Conservation (phyloP, 1,140 invertebrate species). For the Lineus longissimus region DNA sequence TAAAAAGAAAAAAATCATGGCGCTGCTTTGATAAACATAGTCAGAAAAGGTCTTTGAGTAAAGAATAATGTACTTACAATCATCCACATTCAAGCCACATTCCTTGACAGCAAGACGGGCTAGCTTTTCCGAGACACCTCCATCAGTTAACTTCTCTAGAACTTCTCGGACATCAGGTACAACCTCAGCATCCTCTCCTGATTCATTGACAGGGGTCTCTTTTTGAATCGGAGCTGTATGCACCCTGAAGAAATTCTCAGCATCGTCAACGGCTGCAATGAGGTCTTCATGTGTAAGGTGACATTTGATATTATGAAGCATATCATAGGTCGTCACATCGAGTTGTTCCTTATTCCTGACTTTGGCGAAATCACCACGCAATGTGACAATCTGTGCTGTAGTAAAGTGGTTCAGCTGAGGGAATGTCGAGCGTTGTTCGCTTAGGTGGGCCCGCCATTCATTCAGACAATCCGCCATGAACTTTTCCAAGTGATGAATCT, state of each 20-base stretch:
- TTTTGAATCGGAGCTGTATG: neutral
- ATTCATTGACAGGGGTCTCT: no score
- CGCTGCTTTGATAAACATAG: no score
- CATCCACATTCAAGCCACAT: no score
- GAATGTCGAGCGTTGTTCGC: slow-evolving; percentile 29
- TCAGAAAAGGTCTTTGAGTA: no score
- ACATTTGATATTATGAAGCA: slow-evolving; percentile 29
- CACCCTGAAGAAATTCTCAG: slow-evolving; percentile 21
- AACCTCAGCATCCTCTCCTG: slow-evolving; percentile 4
- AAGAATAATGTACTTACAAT: no score
- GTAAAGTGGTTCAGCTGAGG: slow-evolving; percentile 40
- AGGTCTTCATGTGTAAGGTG: slow-evolving; percentile 27
- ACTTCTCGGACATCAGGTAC: slow-evolving; percentile 6
- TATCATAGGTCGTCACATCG: slow-evolving; percentile 24
- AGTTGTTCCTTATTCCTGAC: slow-evolving; percentile 10
- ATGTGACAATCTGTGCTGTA: slow-evolving; percentile 40
- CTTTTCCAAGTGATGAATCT: slow-evolving; percentile 32
- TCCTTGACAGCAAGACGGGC: slow-evolving; percentile 14
- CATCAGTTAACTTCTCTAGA: neutral
- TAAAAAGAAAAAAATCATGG: no score
- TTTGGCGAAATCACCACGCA: slow-evolving; percentile 36
- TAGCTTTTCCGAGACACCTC: slow-evolving; percentile 11
- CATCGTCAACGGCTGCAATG: slow-evolving; percentile 23
- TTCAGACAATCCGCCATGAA: slow-evolving; percentile 39
- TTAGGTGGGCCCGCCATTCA: slow-evolving; percentile 38